These are phyloP conservation scores for Bradypus variegatus DNA, from an alignment of 2,797 vertebrate genomes.

Conservation along the genomic window DNA sequence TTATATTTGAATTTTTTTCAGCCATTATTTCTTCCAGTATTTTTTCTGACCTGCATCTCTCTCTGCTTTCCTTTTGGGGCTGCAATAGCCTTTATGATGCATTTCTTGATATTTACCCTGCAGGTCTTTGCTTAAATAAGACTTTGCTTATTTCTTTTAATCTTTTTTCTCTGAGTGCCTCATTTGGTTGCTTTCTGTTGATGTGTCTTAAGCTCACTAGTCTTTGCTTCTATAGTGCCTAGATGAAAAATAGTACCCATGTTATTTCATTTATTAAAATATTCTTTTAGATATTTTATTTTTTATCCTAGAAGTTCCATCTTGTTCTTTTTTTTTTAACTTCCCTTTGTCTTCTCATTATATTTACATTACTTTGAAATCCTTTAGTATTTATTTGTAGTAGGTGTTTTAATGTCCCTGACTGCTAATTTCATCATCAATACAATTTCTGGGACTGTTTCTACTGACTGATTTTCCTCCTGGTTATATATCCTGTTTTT, in stretches of 20 bases:
- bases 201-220: neutral
- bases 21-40: neutral
- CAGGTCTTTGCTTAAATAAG: neutral
- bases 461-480: neutral
- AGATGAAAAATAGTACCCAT: neutral
- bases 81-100: neutral
- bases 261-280: neutral
- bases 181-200: neutral
- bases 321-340: neutral
- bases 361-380: neutral
- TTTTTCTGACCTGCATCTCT: neutral
- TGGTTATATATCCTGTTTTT: neutral
- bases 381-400: neutral
- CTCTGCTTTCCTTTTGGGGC: neutral
- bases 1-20: neutral
- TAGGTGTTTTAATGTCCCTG: neutral
- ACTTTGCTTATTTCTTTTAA: neutral
- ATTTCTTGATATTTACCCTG: neutral
- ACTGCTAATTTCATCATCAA: neutral
- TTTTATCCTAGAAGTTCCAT: neutral
- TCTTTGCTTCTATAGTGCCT: neutral
- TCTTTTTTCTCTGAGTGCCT: neutral
- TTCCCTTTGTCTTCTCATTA: neutral
- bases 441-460: neutral
- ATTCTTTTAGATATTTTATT: neutral